Conservation (phyloP, 2,888 invertebrate genomes). For the Agrotis exclamationis region DNA sequence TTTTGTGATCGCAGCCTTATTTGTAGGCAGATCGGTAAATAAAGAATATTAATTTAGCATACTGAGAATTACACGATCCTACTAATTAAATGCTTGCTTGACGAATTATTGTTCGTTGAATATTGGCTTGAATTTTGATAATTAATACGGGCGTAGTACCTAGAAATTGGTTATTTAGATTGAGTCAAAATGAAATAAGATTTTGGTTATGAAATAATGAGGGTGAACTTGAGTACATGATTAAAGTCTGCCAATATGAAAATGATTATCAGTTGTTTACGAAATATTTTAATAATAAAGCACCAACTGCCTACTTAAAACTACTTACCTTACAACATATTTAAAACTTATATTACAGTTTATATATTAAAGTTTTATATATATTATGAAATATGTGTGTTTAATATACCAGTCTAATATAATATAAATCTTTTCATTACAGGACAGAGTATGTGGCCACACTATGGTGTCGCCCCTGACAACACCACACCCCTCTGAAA, state of each 20-base stretch:
- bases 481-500: too few species aligned
- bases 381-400: too few species aligned
- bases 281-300: neutral
- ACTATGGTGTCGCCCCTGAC: too few species aligned
- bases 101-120: conserved; percentile 36
- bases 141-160: conserved; percentile 11
- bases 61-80: conserved; percentile 38
- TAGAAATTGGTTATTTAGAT: conserved; percentile 14
- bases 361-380: too few species aligned
- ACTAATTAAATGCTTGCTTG: conserved; percentile 44
- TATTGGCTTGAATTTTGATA: conserved; percentile 14
- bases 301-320: neutral
- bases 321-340: too few species aligned
- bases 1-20: neutral
- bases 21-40: conserved; percentile 62
- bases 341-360: too few species aligned
- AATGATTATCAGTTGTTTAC: neutral
- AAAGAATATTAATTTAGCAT: conserved; percentile 65
- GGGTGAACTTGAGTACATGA: neutral
- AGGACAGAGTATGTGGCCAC: too few species aligned
- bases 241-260: neutral
- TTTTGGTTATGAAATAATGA: neutral
- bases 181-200: neutral
- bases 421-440: too few species aligned
- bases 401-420: too few species aligned